Evolutionary conservation across 2,888 invertebrate species (phyloP), one percentile per base, ranked within the genome.

Genomic region (Cosmia trapezina): DNA sequence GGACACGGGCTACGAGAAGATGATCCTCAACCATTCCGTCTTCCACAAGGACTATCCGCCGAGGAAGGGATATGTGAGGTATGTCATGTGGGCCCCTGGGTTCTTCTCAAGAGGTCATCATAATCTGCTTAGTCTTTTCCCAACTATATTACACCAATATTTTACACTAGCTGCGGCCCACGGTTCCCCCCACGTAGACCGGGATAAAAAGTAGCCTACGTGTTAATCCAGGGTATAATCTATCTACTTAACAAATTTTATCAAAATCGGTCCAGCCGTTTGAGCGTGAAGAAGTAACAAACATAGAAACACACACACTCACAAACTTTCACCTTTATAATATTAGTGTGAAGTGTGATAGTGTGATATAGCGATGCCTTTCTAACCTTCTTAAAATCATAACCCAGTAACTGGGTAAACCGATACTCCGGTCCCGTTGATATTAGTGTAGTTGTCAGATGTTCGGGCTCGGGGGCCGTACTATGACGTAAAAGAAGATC

Each of bases 1-100:
- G 83, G 98, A 98, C 93, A 97, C 98, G 63, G 98, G 98, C 43
- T 94, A 97, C 76, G 98, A 99, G 94, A 98, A 98, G 96, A 97
- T 98, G 94, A 98, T 99, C 91, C 96, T 99, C 85, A 98, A 98
- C 94, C 99, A 99, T 95, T 99, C 99, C 47, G 98, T 99, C 75
- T 98, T 97, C 93, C 99, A 99, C 93, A 98, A 98, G 92, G 98
- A 98, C 93, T 98, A 97, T 93, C 98, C 98, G 33, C 98, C 98
- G 0, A 97, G 97, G 89, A 98, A 98, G 91, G 98, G 98, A 63
- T 98, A 97, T 92, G 97, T 99, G 76, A 97, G 98, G 97, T 97
- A 91, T 83, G 63, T 43, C 17, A 9, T 4, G 63, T 37, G 5
- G 5, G 12, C 3, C 45, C 37, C 7, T 49, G 47, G 8, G n/a